Evolutionary conservation across 1,140 invertebrate genomes (phyloP), one percentile per base, ranked within the genome.

Genomic region (Diprion similis): DNA sequence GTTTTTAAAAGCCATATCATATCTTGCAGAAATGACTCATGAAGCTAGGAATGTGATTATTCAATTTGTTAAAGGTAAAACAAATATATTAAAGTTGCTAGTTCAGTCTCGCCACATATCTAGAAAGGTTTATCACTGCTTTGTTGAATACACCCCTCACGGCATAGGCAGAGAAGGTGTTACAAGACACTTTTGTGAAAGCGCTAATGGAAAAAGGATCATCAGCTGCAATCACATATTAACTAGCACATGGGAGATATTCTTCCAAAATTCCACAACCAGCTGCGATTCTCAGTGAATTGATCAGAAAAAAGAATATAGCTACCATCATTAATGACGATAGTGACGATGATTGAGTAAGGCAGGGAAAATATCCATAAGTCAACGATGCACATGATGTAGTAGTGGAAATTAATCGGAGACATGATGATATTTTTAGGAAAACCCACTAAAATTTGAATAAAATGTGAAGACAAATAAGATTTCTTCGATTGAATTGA

Each of bases 221-320:
- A 51, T 79, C 48, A 72, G 76, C 11, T 77, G 74, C 71, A 18
- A 76, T 79, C 37, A 74, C 76, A 69, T 79, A 76, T 72, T 79
- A 77, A 67, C 69, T 79, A 17, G 73, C 75, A n/a, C 46, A 76
- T 73, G 76, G 70, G 10, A 67, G 73, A 24, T 79, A 73, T 66
- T 75, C 74, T 65, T 77, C 73, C 10, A 68, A 75, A 72, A 79
- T 77, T 46, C 3, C 75, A 66, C 71, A 46, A 69, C 76, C 72
- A 45, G 78, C 76, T 46, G 76, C 76, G 46, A 65, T 77, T 19
- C 59, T 76, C 1, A 76, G 71, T 64, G 15, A 71, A 45, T 73
- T 77, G 51, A 76, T 77, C 72, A 47, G 70, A 48, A 48, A 11
- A 48, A 66, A 77, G 15, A 71, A 51, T 15, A 75, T 76, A 66